Evolutionary conservation across 2,113 vertebrate genomes (phyloP), one percentile per base, ranked within the genome.

Genomic region (Microtus richardsoni): DNA sequence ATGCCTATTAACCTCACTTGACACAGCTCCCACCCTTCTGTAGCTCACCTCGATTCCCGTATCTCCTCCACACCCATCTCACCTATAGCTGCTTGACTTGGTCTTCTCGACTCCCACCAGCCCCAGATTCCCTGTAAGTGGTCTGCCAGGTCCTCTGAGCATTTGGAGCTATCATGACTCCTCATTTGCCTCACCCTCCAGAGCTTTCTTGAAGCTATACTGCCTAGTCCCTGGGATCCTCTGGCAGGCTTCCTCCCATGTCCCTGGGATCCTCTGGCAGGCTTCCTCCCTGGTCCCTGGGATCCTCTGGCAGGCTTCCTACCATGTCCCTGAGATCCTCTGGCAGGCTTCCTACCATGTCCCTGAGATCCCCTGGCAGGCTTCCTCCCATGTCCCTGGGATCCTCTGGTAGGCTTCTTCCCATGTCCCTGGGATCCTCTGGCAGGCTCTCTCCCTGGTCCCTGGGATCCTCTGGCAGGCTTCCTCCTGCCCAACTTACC

Each of bases 1-100:
- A 11, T 0, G 11, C 1, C 49, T 1, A 1, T 26, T 21, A 6
- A 2, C 14, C 7, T 26, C 12, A 54, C 33, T 24, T 6, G 22
- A 49, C 36, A 24, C 36, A 17, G 36, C 36, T n/a, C 21, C 36
- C 60, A 3, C n/a, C 5, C 21, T 0, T 11, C 70, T 74, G 3
- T 21, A 74, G 24, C 49, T 74, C 13, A 58, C 13, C 47, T 39
- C 6, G 22, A 14, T 73, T 71, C 36, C 36, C 26, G 6, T 17
- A 39, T 7, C 7, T 11, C 4, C 49, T 21, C 4, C 1, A 33
- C 14, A 14, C 13, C 24, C 7, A 33, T n/a, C 24, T 66, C 8
- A 0, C 41, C 28, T 36, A 3, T 1, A 26, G 8, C 10, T 26
- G 3, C 3, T 70, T 36, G 11, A 3, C 44, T 68, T n/a, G 33